Evolutionary conservation across 37 sponge, comb jelly and placozoan species (phyloP), one percentile per base, ranked within the genome.

Genomic region (Spongilla lacustris): DNA sequence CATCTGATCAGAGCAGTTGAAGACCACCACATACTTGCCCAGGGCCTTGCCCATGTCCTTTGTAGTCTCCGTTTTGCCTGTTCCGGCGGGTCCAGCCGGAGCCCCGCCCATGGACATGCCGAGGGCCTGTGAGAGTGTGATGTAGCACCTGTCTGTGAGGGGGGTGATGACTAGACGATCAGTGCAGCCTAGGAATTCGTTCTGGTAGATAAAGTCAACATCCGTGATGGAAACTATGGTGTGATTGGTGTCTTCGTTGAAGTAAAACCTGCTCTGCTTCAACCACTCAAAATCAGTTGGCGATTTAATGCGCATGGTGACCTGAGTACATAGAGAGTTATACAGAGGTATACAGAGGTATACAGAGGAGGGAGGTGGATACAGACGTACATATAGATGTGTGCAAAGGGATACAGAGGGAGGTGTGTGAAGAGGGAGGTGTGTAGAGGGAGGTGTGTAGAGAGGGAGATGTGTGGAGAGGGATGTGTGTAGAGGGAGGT

Each of bases 1-100:
- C 99, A 98, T 98, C 88, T 98, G 99, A 80, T 98, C 99, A n/a
- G 99, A 98, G 78, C 99, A 98, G 89, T 98, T 98, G 92, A 98
- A 98, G 31, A 98, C 99, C 26, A 98, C 99, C 73, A 98, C 99
- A 36, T 98, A 98, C 79, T 98, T 98, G 2, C 99, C 99, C 36
- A 98, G 92, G 31, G 95, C 95, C 69, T 94, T 92, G 0, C 99
- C 99, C 99, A 98, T 98, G 74, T 98, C 99, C 66, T 98, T 98
- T 50, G 94, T 94, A 22, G 99, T 98, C 74, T 98, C 99, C 29
- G 95, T 94, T 86, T 97, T 97, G 3, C 97, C 97, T 68, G 93
- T 94, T 0, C 89, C 89, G 36, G 99, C 99, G n/a, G 99, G 99
- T 46, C 99, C 99, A 25, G 99, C 99, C 12, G 99, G 99, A 50